Evolutionary conservation across 2,888 invertebrate species (phyloP).

Genomic region (Vannuccia rotundouncinata): DNA sequence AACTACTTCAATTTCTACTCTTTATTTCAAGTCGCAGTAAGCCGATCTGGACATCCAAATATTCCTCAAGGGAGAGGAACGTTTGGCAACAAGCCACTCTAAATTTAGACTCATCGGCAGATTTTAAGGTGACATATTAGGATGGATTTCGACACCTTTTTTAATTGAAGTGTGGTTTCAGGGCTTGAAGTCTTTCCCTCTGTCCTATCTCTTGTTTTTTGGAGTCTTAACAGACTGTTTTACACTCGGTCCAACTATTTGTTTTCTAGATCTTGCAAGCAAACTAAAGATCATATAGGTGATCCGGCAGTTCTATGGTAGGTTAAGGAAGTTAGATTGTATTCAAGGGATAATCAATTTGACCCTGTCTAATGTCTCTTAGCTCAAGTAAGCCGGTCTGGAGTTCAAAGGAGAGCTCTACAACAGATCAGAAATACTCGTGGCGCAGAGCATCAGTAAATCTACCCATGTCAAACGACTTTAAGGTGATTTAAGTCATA

Average conservation of each 20-base stretch:
- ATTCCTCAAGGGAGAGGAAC: background rate
- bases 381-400: constrained; percentile 8
- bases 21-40: constrained; percentile 30
- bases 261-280: constrained; percentile 33
- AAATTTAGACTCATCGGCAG: background rate
- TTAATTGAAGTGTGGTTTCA: background rate
- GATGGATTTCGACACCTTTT: background rate
- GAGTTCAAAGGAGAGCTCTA: background rate
- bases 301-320: constrained; percentile 13
- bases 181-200: background rate
- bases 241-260: background rate
- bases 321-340: too few species aligned
- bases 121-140: constrained; percentile 17
- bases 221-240: background rate
- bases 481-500: constrained; percentile 6
- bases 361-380: background rate
- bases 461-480: background rate
- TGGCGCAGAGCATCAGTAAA: background rate
- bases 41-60: constrained; percentile 33
- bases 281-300: constrained; percentile 14
- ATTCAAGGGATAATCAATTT: too few species aligned
- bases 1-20: background rate
- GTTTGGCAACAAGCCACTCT: constrained; percentile 16
- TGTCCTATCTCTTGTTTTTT: background rate
- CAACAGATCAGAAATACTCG: background rate